Evolutionary conservation across 1,140 invertebrate genomes (phyloP), one percentile per base, ranked within the genome.

Genomic region (Leguminivora glycinivorella): DNA sequence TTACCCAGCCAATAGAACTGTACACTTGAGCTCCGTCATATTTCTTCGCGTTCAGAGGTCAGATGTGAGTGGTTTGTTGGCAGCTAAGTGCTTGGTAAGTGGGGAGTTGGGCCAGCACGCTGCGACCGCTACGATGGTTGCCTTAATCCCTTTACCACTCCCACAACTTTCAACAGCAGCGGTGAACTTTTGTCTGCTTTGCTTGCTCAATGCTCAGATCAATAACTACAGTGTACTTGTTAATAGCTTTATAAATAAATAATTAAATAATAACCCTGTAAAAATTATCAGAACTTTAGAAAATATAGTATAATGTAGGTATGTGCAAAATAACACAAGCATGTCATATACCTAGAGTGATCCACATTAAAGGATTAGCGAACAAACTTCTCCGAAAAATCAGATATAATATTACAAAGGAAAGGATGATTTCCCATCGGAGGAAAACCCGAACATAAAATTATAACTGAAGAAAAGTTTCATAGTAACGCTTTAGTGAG

Each of bases 121-220:
- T 63, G 58, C 25, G 58, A n/a, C 58, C 19, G 58, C 40, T 43
- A 17, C 26, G 25, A 17, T 29, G 14, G 14, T 25, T 63, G 25
- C 24, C 56, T 25, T 29, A 60, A 60, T 60, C 56, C 56, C 56
- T 60, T 58, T 29, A 60, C 24, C 24, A 60, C 56, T 60, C 22
- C 6, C 25, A 29, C 47, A 63, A 63, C 26, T 63, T 52, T 52
- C 47, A 22, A 52, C 58, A 63, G 14, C 58, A 17, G 14, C 58
- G 9, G 58, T 17, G 1, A 63, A 29, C 58, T 63, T n/a, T 52
- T 7, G 47, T 52, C 47, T 19, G n/a, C 9, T 52, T n/a, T n/a
- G n/a, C n/a, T n/a, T n/a, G n/a, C n/a, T n/a, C n/a, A n/a, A n/a
- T 19, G 17, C 7, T 19, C 19, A n/a, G 17, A 22, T 52, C 47